Base-by-base conservation (phyloP, 2,888 invertebrate species). In the Lycaena phlaeas region DNA sequence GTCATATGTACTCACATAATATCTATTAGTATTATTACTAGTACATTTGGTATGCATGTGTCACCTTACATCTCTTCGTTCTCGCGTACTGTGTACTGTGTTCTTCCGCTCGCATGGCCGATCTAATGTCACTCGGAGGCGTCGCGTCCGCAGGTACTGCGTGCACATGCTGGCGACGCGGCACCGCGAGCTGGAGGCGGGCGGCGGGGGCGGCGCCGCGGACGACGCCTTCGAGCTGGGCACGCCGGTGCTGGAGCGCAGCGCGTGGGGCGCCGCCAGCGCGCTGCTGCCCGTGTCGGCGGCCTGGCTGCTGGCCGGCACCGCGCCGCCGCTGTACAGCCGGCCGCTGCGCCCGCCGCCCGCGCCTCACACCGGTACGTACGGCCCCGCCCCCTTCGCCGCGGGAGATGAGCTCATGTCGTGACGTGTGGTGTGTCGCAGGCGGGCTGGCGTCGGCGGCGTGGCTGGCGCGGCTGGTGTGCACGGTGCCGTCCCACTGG, bases 401-500 rank as follows among this genome's bases (percentile, higher is more conserved):
- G n/a, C n/a, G n/a, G n/a, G n/a, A n/a, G n/a, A n/a, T n/a, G n/a
- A n/a, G n/a, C n/a, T n/a, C n/a, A n/a, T n/a, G n/a, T n/a, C n/a
- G n/a, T n/a, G n/a, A n/a, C n/a, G n/a, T n/a, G n/a, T n/a, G n/a
- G n/a, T n/a, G n/a, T n/a, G n/a, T n/a, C n/a, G n/a, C n/a, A n/a
- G n/a, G n/a, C 48, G 87, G 87, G 9, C 57, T 53, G 25, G 76
- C 92, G 44, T 88, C 90, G 0, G 74, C 55, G 55, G 79, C 65
- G 44, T 90, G 91, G 69, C 84, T 92, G 56, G 86, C 89, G 42
- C 88, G 89, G 44, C 72, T 90, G 12, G 74, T 88, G 40, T 90
- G 89, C 52, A 85, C 89, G 51, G 85, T 90, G 54, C 91, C 91
- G 1, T 91, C 92, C 42, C 94, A 94, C 73, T 97, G 96, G 96